phyloP scores from a whole-genome alignment of 2,888 invertebrate genomes.

The Coleophora flavipennella region DNA sequence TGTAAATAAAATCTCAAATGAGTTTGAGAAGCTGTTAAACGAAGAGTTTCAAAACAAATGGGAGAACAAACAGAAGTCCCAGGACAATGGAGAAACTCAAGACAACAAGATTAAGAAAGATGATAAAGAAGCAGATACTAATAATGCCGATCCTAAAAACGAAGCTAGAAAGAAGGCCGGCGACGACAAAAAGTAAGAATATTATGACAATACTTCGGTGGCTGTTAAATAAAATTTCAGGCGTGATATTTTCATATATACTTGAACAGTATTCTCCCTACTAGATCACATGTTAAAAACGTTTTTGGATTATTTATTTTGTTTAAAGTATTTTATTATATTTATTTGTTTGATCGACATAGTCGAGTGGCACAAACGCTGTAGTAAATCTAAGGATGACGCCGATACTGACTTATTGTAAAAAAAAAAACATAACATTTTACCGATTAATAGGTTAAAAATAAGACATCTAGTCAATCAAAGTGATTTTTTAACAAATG shows the following conservation, averaged over 20 bases:
- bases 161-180: constrained; percentile 33
- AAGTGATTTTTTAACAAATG: constrained; percentile 49
- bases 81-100: constrained; percentile 27
- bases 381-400: constrained; percentile 7
- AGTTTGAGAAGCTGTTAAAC: constrained; percentile 56
- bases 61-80: constrained; percentile 39
- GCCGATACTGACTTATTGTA: constrained; percentile 1
- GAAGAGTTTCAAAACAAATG: constrained; percentile 56
- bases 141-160: constrained; percentile 27
- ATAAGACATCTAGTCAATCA: constrained; percentile 53
- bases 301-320: constrained; percentile 40
- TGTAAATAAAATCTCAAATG: constrained; percentile 55
- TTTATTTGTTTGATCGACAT: constrained; percentile 30
- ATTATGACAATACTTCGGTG: constrained; percentile 3
- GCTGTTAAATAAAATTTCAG: constrained; percentile 4
- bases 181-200: constrained; percentile 37
- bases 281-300: constrained; percentile 17
- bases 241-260: background rate
- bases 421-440: background rate
- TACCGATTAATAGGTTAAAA: constrained; percentile 22
- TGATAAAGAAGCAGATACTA: constrained; percentile 31
- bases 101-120: constrained; percentile 29
- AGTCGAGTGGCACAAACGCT: constrained; percentile 3
- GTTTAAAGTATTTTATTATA: constrained; percentile 32
- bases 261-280: background rate